These are phyloP conservation scores for Proterorhinus semilunaris DNA, from an alignment of 2,113 vertebrate genomes.

Conservation along the genomic window DNA sequence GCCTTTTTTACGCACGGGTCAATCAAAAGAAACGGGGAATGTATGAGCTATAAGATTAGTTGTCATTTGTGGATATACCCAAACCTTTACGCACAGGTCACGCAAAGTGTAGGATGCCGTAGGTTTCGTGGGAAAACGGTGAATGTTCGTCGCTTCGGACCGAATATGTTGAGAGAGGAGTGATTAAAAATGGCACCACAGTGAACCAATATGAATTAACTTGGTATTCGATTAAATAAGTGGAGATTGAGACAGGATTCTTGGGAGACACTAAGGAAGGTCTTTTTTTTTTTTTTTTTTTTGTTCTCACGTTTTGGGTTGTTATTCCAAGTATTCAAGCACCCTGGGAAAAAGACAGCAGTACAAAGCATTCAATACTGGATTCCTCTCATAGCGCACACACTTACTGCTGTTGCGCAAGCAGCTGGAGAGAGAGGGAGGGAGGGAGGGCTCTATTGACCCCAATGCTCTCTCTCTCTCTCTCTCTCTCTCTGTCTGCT, in stretches of 20 bases:
- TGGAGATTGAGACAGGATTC: background rate
- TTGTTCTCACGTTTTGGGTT: background rate
- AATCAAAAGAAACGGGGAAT: slow-evolving; percentile 58
- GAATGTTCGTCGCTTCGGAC: no score
- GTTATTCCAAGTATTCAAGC: slow-evolving; percentile 2
- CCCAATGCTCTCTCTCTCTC: slow-evolving; percentile 27
- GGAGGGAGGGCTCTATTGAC: slow-evolving; percentile 28
- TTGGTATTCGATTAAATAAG: background rate
- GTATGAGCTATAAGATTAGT: no score
- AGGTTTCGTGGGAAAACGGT: no score
- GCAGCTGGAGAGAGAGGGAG: slow-evolving; percentile 36
- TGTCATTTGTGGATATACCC: no score
- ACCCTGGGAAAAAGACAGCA: background rate
- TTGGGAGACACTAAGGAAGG: background rate
- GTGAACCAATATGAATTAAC: no score
- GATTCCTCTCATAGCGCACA: slow-evolving; percentile 52
- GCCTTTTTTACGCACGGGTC: slow-evolving; percentile 58
- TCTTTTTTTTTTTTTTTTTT: background rate
- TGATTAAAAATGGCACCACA: no score
- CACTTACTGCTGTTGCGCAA: slow-evolving; percentile 44
- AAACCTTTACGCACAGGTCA: no score
- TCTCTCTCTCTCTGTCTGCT: background rate
- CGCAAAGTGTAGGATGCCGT: no score
- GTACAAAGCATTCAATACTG: slow-evolving; percentile 3
- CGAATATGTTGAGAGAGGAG: no score